These are phyloP conservation scores for Thysanoteuthis rhombus DNA, from an alignment of 2,888 invertebrate genomes.

Conservation along the genomic window DNA sequence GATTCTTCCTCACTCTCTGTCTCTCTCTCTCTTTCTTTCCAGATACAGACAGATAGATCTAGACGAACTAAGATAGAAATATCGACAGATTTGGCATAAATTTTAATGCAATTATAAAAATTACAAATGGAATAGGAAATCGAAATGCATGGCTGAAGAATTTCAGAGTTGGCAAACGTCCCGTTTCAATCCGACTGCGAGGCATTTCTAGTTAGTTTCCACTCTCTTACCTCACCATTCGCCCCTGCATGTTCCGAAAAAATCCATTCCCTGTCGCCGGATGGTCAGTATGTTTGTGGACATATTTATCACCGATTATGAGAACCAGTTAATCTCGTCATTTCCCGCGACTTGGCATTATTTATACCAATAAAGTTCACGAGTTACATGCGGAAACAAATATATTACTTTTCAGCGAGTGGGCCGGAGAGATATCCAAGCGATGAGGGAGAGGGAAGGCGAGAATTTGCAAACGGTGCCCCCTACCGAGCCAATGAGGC, in stretches of 20 bases:
- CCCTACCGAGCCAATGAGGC: neutral
- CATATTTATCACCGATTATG: constrained; percentile 12
- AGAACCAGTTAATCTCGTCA: neutral
- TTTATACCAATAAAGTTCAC: constrained; percentile 12
- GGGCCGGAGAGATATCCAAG: neutral
- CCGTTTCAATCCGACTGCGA: neutral
- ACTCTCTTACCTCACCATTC: too few species aligned
- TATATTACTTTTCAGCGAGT: neutral
- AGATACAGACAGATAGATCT: neutral
- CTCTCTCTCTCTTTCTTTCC: neutral
- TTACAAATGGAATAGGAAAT: neutral
- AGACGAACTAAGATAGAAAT: neutral
- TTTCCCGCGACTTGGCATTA: neutral
- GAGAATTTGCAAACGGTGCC: neutral
- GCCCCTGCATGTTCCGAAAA: neutral
- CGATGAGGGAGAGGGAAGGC: neutral
- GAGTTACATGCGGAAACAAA: constrained; percentile 12
- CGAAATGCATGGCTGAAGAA: neutral
- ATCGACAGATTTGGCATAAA: neutral
- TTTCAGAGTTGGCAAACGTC: neutral
- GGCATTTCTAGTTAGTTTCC: neutral
- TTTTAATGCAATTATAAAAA: neutral
- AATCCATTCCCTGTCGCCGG: neutral
- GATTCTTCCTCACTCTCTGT: too few species aligned
- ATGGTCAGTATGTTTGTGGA: neutral